Percentiles rank a stretch among this genome's conserved stretches.
phyloP scores from a whole-genome alignment of 2,888 invertebrate species.

The Timema cristinae region DNA sequence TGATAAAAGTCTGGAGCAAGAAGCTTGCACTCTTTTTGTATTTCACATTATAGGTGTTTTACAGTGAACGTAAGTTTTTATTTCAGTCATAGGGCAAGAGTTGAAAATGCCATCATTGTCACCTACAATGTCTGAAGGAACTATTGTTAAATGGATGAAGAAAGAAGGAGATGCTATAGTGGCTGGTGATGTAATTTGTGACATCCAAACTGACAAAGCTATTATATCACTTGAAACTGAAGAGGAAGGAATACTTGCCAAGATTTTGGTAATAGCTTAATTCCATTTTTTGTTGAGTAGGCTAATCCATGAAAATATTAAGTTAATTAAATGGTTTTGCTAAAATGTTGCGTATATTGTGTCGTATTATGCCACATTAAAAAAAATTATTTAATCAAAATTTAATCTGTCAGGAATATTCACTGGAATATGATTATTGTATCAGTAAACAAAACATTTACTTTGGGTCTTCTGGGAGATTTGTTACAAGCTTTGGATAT shows the following conservation, averaged over 20 bases:
- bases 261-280: constrained; percentile 50
- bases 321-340: neutral
- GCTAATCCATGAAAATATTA: neutral
- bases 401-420: too few relatives aligned
- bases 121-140: constrained; percentile 60
- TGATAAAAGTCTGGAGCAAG: too few relatives aligned
- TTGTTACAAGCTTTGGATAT: too few relatives aligned
- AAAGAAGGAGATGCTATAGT: constrained; percentile 52
- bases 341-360: too few relatives aligned
- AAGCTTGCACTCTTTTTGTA: too few relatives aligned
- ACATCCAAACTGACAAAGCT: constrained; percentile 64
- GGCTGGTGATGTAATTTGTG: constrained; percentile 59
- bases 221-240: constrained; percentile 57
- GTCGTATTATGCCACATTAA: too few relatives aligned
- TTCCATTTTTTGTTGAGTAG: neutral
- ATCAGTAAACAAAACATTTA: too few relatives aligned
- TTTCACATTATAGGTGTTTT: too few relatives aligned
- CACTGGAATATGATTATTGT: too few relatives aligned
- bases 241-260: constrained; percentile 58
- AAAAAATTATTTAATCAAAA: too few relatives aligned
- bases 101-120: constrained; percentile 57
- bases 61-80: neutral
- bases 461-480: too few relatives aligned
- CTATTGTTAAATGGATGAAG: constrained; percentile 55
- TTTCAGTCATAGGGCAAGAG: constrained; percentile 44